Percentiles rank a stretch among this genome's conserved stretches.
These are phyloP conservation scores for Norana najaformis DNA, from an alignment of 2,888 invertebrate species.

Conservation along the genomic window DNA sequence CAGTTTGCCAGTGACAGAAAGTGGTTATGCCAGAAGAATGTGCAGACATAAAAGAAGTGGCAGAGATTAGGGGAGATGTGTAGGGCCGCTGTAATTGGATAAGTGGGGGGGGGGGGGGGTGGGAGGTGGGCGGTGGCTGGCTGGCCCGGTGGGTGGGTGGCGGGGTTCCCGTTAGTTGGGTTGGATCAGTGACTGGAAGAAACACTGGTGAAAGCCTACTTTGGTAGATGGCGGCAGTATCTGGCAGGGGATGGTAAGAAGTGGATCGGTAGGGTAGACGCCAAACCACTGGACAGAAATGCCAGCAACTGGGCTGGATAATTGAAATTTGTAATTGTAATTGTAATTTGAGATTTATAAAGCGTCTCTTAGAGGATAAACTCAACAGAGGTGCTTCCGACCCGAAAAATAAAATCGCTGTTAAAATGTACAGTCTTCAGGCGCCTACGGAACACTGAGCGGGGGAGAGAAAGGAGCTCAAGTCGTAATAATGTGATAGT, in stretches of 20 bases:
- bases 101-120: background rate
- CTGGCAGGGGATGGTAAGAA: background rate
- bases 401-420: too few species aligned
- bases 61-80: conserved; percentile 13
- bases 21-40: conserved; percentile 13
- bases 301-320: background rate
- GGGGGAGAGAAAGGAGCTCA: too few species aligned
- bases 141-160: background rate
- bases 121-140: too few species aligned
- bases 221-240: background rate
- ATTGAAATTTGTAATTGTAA: too few species aligned
- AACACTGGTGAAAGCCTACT: background rate
- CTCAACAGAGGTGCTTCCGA: too few species aligned
- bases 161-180: background rate
- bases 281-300: background rate
- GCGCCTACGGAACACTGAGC: too few species aligned
- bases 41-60: background rate
- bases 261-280: background rate
- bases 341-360: too few species aligned
- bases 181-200: background rate
- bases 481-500: background rate
- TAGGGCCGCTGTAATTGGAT: conserved; percentile 13
- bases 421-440: too few species aligned
- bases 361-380: too few species aligned
- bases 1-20: background rate